These are phyloP conservation scores for Arizona elegans DNA, from an alignment of 2,113 vertebrate genomes.

Conservation along the genomic window DNA sequence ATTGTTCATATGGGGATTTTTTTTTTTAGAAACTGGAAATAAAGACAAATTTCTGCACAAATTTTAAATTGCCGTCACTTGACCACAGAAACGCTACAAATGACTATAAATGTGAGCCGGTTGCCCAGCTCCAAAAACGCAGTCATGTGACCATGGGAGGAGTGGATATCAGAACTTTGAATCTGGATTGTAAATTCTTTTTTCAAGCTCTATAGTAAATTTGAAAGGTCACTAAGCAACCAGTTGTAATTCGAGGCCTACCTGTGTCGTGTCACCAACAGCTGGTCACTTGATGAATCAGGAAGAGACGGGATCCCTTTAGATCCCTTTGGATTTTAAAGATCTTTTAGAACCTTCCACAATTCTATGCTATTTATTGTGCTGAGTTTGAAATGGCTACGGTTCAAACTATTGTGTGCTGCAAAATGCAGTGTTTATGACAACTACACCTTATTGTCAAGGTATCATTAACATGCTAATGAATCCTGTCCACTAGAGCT, in stretches of 20 bases:
- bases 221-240: too few relatives aligned
- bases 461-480: constrained; percentile 27
- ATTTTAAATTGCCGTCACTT: background rate
- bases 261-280: background rate
- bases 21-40: background rate
- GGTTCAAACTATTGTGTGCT: background rate
- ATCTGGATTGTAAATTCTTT: too few relatives aligned
- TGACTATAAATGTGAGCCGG: background rate
- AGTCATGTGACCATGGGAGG: background rate
- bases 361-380: background rate
- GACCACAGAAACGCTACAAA: background rate
- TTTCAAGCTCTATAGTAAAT: too few relatives aligned
- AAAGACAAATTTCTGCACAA: background rate
- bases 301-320: background rate
- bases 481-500: constrained; percentile 14
- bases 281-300: background rate
- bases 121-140: background rate
- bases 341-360: background rate
- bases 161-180: too few relatives aligned
- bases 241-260: too few relatives aligned
- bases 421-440: background rate
- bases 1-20: background rate
- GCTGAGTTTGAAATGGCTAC: background rate
- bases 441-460: constrained; percentile 3
- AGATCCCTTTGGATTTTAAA: too few relatives aligned